Conservation (phyloP, 2,888 invertebrate genomes). For the Strigamia transsilvanica region DNA sequence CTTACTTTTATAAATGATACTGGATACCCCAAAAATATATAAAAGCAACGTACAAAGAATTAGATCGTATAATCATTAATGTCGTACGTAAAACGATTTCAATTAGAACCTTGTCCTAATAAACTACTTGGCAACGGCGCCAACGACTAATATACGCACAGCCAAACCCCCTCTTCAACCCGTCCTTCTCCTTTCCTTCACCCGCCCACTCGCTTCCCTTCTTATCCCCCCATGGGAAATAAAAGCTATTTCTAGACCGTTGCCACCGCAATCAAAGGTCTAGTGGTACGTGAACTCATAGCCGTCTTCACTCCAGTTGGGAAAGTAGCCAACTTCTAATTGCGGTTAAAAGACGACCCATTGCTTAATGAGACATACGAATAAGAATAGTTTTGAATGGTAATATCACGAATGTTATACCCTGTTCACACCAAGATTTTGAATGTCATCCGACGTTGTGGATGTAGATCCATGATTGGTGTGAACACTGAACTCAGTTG, state of each 20-base stretch:
- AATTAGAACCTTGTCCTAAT: conserved; percentile 33
- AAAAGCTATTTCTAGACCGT: conserved; percentile 14
- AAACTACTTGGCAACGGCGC: conserved; percentile 31
- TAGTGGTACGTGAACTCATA: conserved; percentile 19
- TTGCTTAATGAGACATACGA: conserved; percentile 13
- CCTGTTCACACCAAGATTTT: too few species aligned
- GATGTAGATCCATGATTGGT: too few species aligned
- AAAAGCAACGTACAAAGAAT: neutral
- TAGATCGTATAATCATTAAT: conserved; percentile 20
- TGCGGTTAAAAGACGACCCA: conserved; percentile 26
- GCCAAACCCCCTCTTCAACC: neutral
- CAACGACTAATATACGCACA: conserved; percentile 32
- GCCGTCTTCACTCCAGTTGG: neutral
- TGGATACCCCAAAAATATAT: neutral
- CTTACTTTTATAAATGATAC: too few species aligned
- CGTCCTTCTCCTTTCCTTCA: neutral
- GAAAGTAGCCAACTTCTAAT: conserved; percentile 35
- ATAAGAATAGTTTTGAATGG: neutral
- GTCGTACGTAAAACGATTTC: conserved; percentile 44
- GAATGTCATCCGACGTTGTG: too few species aligned
- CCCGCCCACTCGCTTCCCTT: conserved; percentile 12
- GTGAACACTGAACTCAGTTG: too few species aligned
- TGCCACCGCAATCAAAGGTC: conserved; percentile 41
- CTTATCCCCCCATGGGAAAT: conserved; percentile 7
- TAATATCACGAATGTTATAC: too few species aligned